These are phyloP conservation scores for Abrostola triplasia DNA, from an alignment of 2,888 invertebrate genomes.

Conservation along the genomic window DNA sequence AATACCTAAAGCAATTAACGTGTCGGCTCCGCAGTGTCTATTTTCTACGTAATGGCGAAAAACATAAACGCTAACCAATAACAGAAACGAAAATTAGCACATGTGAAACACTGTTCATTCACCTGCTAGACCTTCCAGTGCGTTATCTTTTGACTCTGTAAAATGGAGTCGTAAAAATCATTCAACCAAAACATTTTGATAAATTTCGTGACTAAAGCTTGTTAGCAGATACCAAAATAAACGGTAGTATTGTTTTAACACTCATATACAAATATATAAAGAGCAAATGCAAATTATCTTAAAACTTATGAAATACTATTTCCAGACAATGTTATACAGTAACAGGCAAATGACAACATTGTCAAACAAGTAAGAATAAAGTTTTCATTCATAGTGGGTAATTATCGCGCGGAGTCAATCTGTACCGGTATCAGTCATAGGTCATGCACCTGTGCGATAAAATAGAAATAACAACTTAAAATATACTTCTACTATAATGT, in stretches of 20 bases:
- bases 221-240: conserved; percentile 24
- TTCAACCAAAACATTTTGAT: conserved; percentile 34
- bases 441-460: conserved; percentile 56
- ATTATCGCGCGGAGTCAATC: conserved; percentile 40
- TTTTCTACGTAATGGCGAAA: conserved; percentile 67
- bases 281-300: conserved; percentile 19
- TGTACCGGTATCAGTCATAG: conserved; percentile 60
- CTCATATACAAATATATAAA: conserved; percentile 15
- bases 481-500: conserved; percentile 24
- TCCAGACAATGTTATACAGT: conserved; percentile 23
- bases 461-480: conserved; percentile 23
- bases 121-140: conserved; percentile 61
- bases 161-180: conserved; percentile 43
- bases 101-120: conserved; percentile 80
- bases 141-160: conserved; percentile 35
- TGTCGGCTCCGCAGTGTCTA: conserved; percentile 60
- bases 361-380: conserved; percentile 30
- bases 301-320: conserved; percentile 17
- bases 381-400: conserved; percentile 41
- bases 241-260: conserved; percentile 9
- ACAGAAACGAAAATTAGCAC: conserved; percentile 81
- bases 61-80: conserved; percentile 74
- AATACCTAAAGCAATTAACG: conserved; percentile 48
- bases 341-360: conserved; percentile 28
- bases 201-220: conserved; percentile 19